Base-by-base conservation (phyloP, 1,140 invertebrate genomes). In the Papilio polyxenes region DNA sequence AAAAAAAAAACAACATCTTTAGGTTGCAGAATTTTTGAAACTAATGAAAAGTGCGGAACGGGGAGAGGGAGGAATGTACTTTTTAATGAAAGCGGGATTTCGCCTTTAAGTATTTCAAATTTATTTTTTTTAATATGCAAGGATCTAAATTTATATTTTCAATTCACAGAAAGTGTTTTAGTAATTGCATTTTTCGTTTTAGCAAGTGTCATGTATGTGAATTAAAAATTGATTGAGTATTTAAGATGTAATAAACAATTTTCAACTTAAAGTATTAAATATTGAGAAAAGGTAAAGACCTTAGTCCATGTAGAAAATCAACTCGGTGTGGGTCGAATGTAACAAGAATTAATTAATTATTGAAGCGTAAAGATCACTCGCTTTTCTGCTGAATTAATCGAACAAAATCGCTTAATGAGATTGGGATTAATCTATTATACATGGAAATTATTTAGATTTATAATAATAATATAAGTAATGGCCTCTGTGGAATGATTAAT, bases 21-120 rank as follows among this genome's bases (percentile, higher is more conserved):
- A 79, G 77, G 77, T 79, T 79, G 77, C 77, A 79, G 77, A 79
- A 79, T 79, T 79, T 79, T 79, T 59, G 77, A 79, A 72, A 79
- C 56, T 79, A 79, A 79, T 79, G 77, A 79, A 79, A 79, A 79
- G 65, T 72, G 65, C 31, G 65, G 65, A 72, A 72, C 31, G 65
- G 37, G 77, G 77, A 59, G 77, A 62, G 37, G 37, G 51, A 59
- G 37, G 37, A 17, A 37, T 79, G 77, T 79, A 79, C 77, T 62
- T 65, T 78, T 62, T 79, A 79, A 79, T 79, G 76, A 79, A 62
- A 79, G 56, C 31, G 53, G 76, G 56, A 62, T 79, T 79, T 62
- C 53, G 76, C 15, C 49, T 62, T 79, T 79, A 72, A 72, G 31
- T 72, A 40, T 72, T 72, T 6, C 4, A 37, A 72, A 72, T 10